Percentiles rank a stretch among this genome's conserved stretches.
Conservation (phyloP, 2,113 vertebrate genomes). For the Takifugu flavidus region DNA sequence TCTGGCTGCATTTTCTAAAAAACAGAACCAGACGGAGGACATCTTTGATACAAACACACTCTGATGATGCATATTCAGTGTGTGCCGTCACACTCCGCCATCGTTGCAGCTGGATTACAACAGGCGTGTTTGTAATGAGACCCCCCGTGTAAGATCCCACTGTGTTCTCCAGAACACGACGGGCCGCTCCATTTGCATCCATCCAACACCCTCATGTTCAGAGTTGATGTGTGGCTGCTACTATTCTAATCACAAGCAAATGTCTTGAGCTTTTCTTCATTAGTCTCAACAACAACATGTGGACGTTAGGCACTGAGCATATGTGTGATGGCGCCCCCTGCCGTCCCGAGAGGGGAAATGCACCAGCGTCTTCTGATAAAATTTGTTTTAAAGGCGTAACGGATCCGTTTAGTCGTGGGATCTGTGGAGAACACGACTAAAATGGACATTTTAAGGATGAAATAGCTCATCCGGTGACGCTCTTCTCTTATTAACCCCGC, state of each 20-base stretch:
- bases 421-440: too few relatives aligned
- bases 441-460: too few relatives aligned
- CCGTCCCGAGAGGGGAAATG: constrained; percentile 38
- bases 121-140: constrained; percentile 45
- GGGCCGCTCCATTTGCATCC: too few relatives aligned
- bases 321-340: constrained; percentile 62
- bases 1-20: too few relatives aligned
- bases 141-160: constrained; percentile 37
- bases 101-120: constrained; percentile 51
- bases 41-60: too few relatives aligned
- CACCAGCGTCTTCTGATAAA: not conserved
- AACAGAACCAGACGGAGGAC: too few relatives aligned
- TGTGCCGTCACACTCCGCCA: constrained; percentile 30
- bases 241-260: too few relatives aligned
- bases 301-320: not conserved
- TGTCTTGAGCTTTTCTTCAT: not conserved
- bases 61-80: constrained; percentile 6
- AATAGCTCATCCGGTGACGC: too few relatives aligned
- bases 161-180: too few relatives aligned
- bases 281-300: constrained; percentile 3
- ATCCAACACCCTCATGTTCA: too few relatives aligned
- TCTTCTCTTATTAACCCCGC: not conserved
- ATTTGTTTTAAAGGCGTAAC: not conserved
- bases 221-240: too few relatives aligned
- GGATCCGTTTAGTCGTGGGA: too few relatives aligned